A percentile compares a stretch with the other conserved stretches of the same genome.
Conservation (phyloP, 2,888 invertebrate genomes). For the Oscheius sp. region DNA sequence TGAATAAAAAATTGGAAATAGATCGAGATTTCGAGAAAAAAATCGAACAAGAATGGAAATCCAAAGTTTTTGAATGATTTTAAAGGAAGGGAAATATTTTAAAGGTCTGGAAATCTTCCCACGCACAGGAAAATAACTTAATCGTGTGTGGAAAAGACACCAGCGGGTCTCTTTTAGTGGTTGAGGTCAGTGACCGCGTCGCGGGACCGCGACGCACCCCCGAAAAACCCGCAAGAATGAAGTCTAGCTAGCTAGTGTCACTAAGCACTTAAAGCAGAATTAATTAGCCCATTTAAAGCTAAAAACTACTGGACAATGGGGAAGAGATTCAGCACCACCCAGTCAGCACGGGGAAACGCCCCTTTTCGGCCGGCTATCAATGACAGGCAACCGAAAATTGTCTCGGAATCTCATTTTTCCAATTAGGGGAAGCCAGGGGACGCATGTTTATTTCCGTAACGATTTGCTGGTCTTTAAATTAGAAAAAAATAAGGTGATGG, state of each 20-base stretch:
- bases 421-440: too few species aligned
- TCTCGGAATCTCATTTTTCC: too few species aligned
- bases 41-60: not conserved
- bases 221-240: constrained; percentile 13
- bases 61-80: not conserved
- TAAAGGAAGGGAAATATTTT: not conserved
- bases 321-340: too few species aligned
- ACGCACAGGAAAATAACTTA: constrained; percentile 14
- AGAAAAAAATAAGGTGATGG: too few species aligned
- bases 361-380: too few species aligned
- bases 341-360: too few species aligned
- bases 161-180: not conserved
- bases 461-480: too few species aligned
- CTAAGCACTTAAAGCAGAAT: too few species aligned
- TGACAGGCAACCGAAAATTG: too few species aligned
- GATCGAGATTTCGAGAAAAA: not conserved
- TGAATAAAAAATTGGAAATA: not conserved
- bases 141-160: constrained; percentile 6
- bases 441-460: too few species aligned
- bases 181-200: constrained; percentile 24
- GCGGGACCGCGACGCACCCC: constrained; percentile 8
- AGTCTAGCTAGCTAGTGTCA: not conserved
- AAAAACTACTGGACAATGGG: not conserved
- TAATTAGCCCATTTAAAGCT: not conserved
- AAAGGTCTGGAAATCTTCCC: not conserved